phyloP scores from a whole-genome alignment of 2,888 invertebrate genomes.

The Apantesis nais region DNA sequence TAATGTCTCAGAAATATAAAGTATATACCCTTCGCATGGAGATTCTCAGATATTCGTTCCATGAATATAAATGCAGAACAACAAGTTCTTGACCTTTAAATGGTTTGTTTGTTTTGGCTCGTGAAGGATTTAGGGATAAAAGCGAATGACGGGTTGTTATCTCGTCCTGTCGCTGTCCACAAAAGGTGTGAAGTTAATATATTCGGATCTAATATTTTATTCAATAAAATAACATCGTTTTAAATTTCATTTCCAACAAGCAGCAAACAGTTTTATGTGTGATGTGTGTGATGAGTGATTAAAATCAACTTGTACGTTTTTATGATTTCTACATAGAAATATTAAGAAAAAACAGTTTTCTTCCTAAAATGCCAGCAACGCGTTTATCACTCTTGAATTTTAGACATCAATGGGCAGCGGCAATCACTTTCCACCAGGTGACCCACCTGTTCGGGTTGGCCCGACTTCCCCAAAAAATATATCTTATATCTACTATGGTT shows the following conservation, averaged over 20 bases:
- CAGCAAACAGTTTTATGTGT: too few relatives aligned
- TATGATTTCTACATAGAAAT: too few relatives aligned
- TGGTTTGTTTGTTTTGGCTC: constrained; percentile 2
- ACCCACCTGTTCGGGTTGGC: too few relatives aligned
- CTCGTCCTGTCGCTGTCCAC: not conserved
- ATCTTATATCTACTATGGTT: too few relatives aligned
- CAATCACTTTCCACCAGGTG: too few relatives aligned
- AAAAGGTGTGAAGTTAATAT: not conserved
- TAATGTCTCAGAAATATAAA: not conserved
- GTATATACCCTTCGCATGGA: not conserved
- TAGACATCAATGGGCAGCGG: too few relatives aligned
- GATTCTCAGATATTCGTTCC: not conserved
- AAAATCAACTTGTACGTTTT: too few relatives aligned
- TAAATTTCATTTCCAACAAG: not conserved
- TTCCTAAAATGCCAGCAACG: too few relatives aligned
- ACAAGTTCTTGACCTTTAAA: not conserved
- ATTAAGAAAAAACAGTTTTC: too few relatives aligned
- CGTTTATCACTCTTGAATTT: too few relatives aligned
- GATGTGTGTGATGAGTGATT: too few relatives aligned
- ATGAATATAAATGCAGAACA: not conserved
- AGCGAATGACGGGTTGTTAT: not conserved
- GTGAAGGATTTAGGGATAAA: constrained; percentile 6
- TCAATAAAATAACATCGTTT: not conserved
- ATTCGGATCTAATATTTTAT: not conserved
- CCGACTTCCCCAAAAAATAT: too few relatives aligned